Base-by-base conservation (phyloP, 2,113 vertebrate genomes). In the Neogale vison region DNA sequence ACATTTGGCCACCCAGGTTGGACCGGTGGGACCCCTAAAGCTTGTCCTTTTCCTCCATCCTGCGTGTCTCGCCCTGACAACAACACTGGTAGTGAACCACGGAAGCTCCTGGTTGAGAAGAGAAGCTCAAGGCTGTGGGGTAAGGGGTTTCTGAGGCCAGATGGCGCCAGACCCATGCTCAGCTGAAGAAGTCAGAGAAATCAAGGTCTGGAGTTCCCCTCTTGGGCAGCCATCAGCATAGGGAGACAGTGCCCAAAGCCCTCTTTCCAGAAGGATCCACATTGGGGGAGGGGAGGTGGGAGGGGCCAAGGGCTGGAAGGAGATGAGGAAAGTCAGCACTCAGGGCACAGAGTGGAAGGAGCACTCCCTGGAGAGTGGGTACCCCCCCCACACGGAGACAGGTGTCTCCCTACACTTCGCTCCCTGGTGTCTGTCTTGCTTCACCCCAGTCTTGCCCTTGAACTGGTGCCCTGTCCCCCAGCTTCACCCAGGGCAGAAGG, bases 321-420 rank as follows among this genome's bases (percentile, higher is more conserved):
- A 39, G 52, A 11, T 13, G 52, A 55, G 15, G 55, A 24, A 42
- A 50, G 42, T 3, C 12, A 39, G 29, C 21, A 15, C 21, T 65
- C 23, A 3, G 91, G 81, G 34, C 59, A 24, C 55, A 77, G 57
- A 34, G 1, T 3, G 13, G 63, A 47, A 71, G 76, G 31, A 47
- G 50, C 39, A n/a, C 57, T 21, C 72, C 4, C 13, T 21, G 29
- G 1, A 2, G 45, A 4, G 47, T 0, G 18, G 47, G 72, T 11
- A 0, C 61, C 24, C 1, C 1, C 0, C 50, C 17, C 50, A 59
- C 24, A 6, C 4, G 4, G 15, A 59, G 15, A 71, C 52, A 36
- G n/a, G 12, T 9, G 7, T 3, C 55, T 90, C 20, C 57, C 65
- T 24, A 20, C 10, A 7, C 42, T n/a, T 29, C 29, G 57, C 36